Percentiles rank a stretch among this genome's conserved stretches.
Evolutionary conservation across 1,140 invertebrate species (phyloP).

Genomic region (Bombus consobrinus): DNA sequence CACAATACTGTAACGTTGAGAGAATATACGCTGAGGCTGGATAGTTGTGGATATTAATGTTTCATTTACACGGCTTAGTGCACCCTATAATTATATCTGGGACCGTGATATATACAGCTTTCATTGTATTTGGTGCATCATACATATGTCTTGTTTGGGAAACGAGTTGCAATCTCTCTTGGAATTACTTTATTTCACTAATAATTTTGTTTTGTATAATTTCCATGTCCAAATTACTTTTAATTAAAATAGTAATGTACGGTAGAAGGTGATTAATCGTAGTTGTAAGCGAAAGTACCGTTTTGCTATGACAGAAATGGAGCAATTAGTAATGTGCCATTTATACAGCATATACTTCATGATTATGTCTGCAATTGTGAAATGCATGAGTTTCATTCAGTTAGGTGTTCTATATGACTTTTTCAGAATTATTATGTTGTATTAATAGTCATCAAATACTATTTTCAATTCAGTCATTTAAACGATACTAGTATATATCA

Average conservation of each 20-base stretch:
- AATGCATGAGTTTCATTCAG: not conserved
- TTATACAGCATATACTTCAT: not conserved
- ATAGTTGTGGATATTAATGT: constrained; percentile 35
- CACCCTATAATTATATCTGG: not conserved
- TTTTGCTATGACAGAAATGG: not conserved
- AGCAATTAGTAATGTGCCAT: constrained; percentile 23
- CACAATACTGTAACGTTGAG: constrained; percentile 2
- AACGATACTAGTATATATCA: too few relatives aligned
- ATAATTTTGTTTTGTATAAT: not conserved
- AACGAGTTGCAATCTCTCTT: not conserved
- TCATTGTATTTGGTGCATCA: too few relatives aligned
- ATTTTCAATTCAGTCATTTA: not conserved
- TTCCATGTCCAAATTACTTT: not conserved
- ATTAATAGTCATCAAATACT: not conserved
- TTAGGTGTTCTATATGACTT: not conserved
- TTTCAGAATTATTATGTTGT: not conserved
- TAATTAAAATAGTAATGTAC: not conserved
- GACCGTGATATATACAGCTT: not conserved
- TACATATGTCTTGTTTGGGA: not conserved
- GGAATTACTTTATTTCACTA: not conserved
- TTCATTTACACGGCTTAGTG: constrained; percentile 34
- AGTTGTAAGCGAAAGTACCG: not conserved
- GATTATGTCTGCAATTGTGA: not conserved
- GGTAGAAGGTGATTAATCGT: not conserved
- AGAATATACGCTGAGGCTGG: not conserved